phyloP scores from a whole-genome alignment of 1,140 invertebrate genomes.

The Trinorchestia longiramus region DNA sequence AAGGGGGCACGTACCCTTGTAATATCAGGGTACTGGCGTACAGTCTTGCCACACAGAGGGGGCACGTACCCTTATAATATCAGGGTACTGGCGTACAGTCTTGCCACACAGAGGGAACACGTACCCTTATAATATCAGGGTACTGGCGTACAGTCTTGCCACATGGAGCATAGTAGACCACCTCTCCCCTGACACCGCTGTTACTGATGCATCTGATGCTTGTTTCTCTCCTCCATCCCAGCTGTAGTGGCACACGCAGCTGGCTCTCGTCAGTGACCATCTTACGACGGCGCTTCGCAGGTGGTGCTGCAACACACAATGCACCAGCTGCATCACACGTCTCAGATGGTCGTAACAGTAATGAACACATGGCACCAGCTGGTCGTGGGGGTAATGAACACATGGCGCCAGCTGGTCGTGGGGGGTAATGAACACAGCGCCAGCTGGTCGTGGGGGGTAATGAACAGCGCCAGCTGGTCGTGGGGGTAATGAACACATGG shows the following conservation, averaged over 20 bases:
- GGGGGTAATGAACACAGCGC: too few species aligned
- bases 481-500: too few species aligned
- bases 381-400: too few species aligned
- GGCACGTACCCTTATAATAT: slow-evolving; percentile 75
- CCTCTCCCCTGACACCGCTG: slow-evolving; percentile 82
- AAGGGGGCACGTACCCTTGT: slow-evolving; percentile 74
- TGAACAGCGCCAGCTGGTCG: too few species aligned
- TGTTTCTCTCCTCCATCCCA: slow-evolving; percentile 92
- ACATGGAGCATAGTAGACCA: slow-evolving; percentile 90
- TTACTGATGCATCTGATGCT: slow-evolving; percentile 73
- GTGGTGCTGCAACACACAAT: slow-evolving; percentile 60
- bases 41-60: slow-evolving; percentile 86
- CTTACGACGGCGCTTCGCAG: slow-evolving; percentile 69
- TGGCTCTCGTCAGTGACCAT: slow-evolving; percentile 73
- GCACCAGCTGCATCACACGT: too few species aligned
- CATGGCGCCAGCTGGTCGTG: too few species aligned
- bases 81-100: too few species aligned
- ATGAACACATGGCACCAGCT: too few species aligned
- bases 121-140: slow-evolving; percentile 80
- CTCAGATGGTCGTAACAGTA: too few species aligned
- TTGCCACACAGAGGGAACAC: slow-evolving; percentile 37
- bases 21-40: slow-evolving; percentile 81
- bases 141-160: slow-evolving; percentile 82
- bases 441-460: too few species aligned
- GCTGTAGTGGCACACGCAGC: slow-evolving; percentile 80